Evolutionary conservation across 35 echinoderm and acorn worm species (phyloP).

Genomic region (Amphiura filiformis): DNA sequence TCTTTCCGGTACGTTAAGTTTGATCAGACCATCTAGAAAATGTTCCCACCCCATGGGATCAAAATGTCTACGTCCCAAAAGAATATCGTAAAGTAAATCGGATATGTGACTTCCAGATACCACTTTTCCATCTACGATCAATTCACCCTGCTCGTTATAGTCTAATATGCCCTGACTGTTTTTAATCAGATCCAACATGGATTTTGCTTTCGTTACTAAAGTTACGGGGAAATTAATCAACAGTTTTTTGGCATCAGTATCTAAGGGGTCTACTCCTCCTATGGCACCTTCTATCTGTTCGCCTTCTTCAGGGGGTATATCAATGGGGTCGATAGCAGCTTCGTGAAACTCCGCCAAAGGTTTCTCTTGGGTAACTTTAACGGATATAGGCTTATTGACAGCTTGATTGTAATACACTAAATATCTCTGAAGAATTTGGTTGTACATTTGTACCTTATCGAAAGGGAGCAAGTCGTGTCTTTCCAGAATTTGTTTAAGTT

Average conservation of each 20-base stretch:
- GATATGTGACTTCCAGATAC: constrained; percentile 18
- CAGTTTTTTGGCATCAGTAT: background rate
- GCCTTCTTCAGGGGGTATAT: background rate
- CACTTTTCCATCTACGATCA: constrained; percentile 12
- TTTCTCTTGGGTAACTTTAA: background rate
- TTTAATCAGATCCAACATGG: constrained; percentile 31
- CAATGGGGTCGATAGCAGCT: background rate
- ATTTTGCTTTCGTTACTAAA: background rate
- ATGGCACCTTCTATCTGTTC: background rate
- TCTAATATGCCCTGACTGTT: constrained; percentile 13
- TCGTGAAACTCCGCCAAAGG: background rate
- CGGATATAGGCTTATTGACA: background rate
- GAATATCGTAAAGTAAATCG: constrained; percentile 43
- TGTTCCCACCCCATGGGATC: constrained; percentile 25
- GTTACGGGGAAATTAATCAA: constrained; percentile 9
- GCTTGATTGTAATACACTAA: background rate
- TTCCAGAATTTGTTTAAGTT: constrained; percentile 19
- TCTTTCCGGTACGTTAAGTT: constrained; percentile 37
- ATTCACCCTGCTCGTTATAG: constrained; percentile 26
- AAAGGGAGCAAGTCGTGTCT: background rate
- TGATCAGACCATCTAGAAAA: constrained; percentile 5
- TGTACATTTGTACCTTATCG: constrained; percentile 13
- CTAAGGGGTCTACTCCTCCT: background rate
- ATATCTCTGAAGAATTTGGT: constrained; percentile 24
- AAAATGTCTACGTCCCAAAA: constrained; percentile 9